Conservation (phyloP, 1,140 invertebrate species). For the Tetragonula clypearis region DNA sequence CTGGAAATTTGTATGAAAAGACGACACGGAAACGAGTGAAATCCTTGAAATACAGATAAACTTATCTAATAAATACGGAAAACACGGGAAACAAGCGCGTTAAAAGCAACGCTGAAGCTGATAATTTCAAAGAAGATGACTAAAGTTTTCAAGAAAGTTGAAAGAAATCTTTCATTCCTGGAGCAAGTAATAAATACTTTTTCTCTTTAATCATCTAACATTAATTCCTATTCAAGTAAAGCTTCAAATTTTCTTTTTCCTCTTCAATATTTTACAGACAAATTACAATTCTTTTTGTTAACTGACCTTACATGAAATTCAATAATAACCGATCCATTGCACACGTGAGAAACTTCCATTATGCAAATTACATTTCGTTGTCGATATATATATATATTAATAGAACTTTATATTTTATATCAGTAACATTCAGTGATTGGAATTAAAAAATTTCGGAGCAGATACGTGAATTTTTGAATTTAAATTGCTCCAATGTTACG, state of each 20-base stretch:
- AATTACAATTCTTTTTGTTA: background rate
- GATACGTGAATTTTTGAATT: background rate
- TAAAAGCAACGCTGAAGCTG: no score
- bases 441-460: background rate
- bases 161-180: background rate
- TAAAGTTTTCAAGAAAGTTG: background rate
- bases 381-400: background rate
- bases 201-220: background rate
- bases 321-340: background rate
- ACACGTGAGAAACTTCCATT: background rate
- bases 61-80: background rate
- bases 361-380: background rate
- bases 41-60: background rate
- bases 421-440: no score
- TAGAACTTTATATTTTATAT: background rate
- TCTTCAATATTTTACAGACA: background rate
- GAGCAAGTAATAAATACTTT: background rate
- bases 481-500: background rate
- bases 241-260: no score
- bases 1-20: background rate
- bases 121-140: no score
- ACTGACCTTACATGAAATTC: constrained; percentile 16
- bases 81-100: background rate
- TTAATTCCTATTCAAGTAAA: background rate
- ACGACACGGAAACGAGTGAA: background rate